Percentiles rank a stretch among this genome's conserved stretches.
Conservation (phyloP, 1,140 invertebrate species). For the Plutomurus gul region DNA sequence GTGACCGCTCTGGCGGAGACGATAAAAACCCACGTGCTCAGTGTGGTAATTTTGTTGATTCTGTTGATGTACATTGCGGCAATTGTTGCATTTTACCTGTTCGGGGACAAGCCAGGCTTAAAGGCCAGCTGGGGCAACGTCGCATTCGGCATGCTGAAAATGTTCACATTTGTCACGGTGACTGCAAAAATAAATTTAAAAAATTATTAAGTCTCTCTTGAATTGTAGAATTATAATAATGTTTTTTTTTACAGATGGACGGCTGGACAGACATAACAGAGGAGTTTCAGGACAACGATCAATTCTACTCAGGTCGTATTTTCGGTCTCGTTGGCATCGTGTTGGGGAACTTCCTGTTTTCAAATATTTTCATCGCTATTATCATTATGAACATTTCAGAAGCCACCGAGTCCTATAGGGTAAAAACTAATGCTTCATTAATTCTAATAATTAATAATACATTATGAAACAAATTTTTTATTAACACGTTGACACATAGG, state of each 20-base stretch:
- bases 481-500: too few relatives aligned
- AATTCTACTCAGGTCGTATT: neutral
- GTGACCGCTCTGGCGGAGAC: slow-evolving; percentile 47
- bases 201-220: neutral
- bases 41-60: slow-evolving; percentile 44
- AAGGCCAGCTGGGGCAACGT: slow-evolving; percentile 25
- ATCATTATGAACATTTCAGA: slow-evolving; percentile 56
- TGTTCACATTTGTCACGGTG: slow-evolving; percentile 43
- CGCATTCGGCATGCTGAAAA: slow-evolving; percentile 39
- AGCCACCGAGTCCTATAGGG: neutral
- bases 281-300: neutral
- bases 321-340: slow-evolving; percentile 42
- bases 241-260: neutral
- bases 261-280: slow-evolving; percentile 1
- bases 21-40: slow-evolving; percentile 43
- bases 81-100: slow-evolving; percentile 45
- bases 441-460: too few relatives aligned
- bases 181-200: neutral
- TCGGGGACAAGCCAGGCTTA: neutral
- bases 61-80: slow-evolving; percentile 45
- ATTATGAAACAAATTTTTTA: too few relatives aligned
- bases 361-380: slow-evolving; percentile 55
- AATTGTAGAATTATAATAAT: neutral
- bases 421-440: neutral
- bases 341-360: slow-evolving; percentile 54